Base-by-base conservation (phyloP, 53 echinoderm and acorn worm species). In the Patiria pectinifera region DNA sequence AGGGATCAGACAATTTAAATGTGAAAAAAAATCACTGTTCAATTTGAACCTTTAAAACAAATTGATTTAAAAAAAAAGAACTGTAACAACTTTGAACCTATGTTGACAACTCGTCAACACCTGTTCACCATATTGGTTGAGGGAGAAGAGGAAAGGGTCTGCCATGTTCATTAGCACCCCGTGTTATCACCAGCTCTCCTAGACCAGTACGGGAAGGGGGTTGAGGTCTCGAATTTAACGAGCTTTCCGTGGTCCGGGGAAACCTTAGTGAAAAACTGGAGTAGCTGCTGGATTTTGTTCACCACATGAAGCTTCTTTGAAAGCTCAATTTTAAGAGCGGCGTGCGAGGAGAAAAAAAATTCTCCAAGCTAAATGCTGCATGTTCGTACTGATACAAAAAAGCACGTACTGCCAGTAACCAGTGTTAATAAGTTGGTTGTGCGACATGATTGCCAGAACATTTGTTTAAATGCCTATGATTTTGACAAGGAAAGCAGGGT, bases 101-200 rank as follows among this genome's bases (percentile, higher is more conserved):
- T 53, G 82, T 82, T 82, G 59, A 82, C 84, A 84, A 83, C 61
- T 84, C 62, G 5, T 25, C 23, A 58, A 49, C 82, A 82, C 82
- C 53, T 82, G 82, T 53, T 58, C 7, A 14, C 82, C 21, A 82
- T 22, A 53, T 82, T 53, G 59, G 59, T 49, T n/a, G 49, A 4
- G 14, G 16, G 1, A 12, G 53, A 53, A 11, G 15, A 48, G 21
- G 35, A 87, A 78, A 59, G 77, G 87, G 58, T 77, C 58, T 58
- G 87, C 19, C 58, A 44, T 62, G 62, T 78, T 87, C 60, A 77
- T 87, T 78, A 87, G 59, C 78, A 60, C 87, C 78, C 4, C 8
- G 59, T 61, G 49, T 78, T 87, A 87, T 87, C 87, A 75, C 77
- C 58, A 22, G 43, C 58, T 25, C 6, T 23, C 45, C 86, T 2